Percentiles rank a stretch among this genome's conserved stretches.
phyloP scores from a whole-genome alignment of 2,888 invertebrate species.

The Cerceris ruficornis region DNA sequence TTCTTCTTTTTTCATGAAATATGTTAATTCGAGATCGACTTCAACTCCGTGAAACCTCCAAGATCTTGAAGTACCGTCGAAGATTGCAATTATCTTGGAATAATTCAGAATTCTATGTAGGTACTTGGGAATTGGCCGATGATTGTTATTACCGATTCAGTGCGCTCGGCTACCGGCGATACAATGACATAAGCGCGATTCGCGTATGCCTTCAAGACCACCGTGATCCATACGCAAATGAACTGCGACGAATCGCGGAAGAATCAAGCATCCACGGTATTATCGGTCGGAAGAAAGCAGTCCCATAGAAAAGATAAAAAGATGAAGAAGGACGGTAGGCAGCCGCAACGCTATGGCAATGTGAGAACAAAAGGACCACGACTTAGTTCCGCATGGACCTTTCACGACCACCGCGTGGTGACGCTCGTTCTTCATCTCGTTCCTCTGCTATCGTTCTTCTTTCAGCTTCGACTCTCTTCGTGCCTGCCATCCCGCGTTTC shows the following conservation, averaged over 20 bases:
- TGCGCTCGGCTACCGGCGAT: too few species aligned
- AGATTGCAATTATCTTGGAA: too few species aligned
- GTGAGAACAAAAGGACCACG: conserved; percentile 61
- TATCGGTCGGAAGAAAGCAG: conserved; percentile 21
- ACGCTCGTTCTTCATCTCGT: conserved; percentile 50
- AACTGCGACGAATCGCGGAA: conserved; percentile 65
- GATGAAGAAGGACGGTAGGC: conserved; percentile 21
- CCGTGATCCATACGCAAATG: conserved; percentile 61
- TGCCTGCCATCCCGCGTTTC: conserved; percentile 59
- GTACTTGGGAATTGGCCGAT: too few species aligned
- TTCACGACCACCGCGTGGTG: conserved; percentile 57
- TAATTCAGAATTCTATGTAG: too few species aligned
- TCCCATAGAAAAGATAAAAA: conserved; percentile 33
- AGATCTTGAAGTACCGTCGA: too few species aligned
- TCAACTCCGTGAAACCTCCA: too few species aligned
- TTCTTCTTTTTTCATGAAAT: too few species aligned
- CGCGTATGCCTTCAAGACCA: conserved; percentile 3
- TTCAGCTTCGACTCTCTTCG: conserved; percentile 31
- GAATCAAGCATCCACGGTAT: conserved; percentile 56
- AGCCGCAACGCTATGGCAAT: conserved; percentile 31
- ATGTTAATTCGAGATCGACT: too few species aligned
- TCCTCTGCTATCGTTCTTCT: conserved; percentile 34
- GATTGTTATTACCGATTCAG: too few species aligned
- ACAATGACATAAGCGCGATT: too few species aligned
- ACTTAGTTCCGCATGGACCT: conserved; percentile 67